Percentiles rank a stretch among this genome's conserved stretches.
phyloP scores from a whole-genome alignment of 2,888 invertebrate species.

The Machimus atricapillus region DNA sequence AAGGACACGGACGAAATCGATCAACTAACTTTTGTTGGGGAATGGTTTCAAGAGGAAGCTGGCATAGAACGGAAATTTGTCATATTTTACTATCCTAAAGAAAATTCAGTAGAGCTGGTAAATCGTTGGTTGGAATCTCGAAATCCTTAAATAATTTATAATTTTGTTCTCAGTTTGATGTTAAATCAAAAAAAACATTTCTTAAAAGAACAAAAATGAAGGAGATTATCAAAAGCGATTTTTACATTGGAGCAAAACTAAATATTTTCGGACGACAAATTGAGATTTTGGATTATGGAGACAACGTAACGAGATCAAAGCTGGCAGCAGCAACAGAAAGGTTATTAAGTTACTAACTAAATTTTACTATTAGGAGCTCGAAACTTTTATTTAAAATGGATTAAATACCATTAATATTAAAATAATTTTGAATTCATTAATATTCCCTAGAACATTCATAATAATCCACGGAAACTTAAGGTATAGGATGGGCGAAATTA shows the following conservation, averaged over 20 bases:
- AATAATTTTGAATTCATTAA: background rate
- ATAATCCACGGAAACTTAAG: constrained; percentile 79
- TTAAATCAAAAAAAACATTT: constrained; percentile 70
- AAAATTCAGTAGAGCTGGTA: constrained; percentile 83
- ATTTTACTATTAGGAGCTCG: background rate
- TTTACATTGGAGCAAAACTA: constrained; percentile 77
- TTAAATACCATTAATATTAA: background rate
- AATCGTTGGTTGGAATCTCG: background rate
- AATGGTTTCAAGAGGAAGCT: constrained; percentile 88
- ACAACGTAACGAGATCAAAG: constrained; percentile 70
- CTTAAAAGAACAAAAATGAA: constrained; percentile 74
- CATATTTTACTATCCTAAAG: constrained; percentile 77
- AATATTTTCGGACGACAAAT: constrained; percentile 77
- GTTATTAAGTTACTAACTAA: constrained; percentile 59
- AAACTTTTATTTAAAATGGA: too few species aligned
- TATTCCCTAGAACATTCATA: constrained; percentile 70
- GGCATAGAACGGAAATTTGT: constrained; percentile 76
- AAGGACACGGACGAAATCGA: background rate
- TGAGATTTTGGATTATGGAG: constrained; percentile 76
- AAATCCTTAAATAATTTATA: background rate
- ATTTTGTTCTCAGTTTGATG: constrained; percentile 66
- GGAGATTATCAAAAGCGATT: constrained; percentile 70
- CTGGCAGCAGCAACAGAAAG: constrained; percentile 71
- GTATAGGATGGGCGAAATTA: constrained; percentile 75
- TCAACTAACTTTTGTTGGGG: constrained; percentile 70